phyloP scores from a whole-genome alignment of 1,140 invertebrate genomes.

The Drosophila chauvacae region DNA sequence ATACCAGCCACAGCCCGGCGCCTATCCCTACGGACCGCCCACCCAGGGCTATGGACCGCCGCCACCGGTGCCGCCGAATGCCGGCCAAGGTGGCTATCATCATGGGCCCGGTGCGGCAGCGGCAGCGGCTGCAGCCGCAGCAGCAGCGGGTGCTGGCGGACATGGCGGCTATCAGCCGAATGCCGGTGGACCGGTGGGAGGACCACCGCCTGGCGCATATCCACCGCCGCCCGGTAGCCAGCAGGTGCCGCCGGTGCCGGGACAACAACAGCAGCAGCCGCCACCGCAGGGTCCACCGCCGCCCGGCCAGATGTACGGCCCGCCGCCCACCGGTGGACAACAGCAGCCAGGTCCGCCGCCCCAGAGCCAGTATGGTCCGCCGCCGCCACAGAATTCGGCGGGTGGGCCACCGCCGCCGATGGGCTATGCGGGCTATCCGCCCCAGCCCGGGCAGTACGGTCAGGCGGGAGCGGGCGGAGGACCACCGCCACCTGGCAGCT shows the following conservation, averaged over 20 bases:
- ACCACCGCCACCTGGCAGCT: conserved; percentile 80
- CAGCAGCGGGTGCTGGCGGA: conserved; percentile 37
- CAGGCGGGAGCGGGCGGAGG: conserved; percentile 59
- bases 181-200: conserved; percentile 37
- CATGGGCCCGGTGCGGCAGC: conserved; percentile 54
- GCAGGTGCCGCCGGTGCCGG: conserved; percentile 70
- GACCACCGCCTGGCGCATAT: conserved; percentile 70
- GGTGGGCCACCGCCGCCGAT: conserved; percentile 73
- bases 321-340: conserved; percentile 84
- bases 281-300: conserved; percentile 73
- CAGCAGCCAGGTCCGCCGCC: conserved; percentile 70
- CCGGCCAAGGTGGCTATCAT: conserved; percentile 84
- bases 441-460: conserved; percentile 79
- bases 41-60: conserved; percentile 78
- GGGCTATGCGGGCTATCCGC: conserved; percentile 75
- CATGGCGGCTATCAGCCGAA: conserved; percentile 71
- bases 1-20: conserved; percentile 84
- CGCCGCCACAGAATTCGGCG: conserved; percentile 69
- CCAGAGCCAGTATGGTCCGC: conserved; percentile 83
- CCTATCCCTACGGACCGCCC: conserved; percentile 84
- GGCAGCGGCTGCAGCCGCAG: conserved; percentile 33
- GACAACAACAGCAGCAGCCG: conserved; percentile 68
- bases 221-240: conserved; percentile 64
- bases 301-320: conserved; percentile 73
- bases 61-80: conserved; percentile 64